phyloP scores from a whole-genome alignment of 2,113 vertebrate species.

The Tachycineta bicolor region DNA sequence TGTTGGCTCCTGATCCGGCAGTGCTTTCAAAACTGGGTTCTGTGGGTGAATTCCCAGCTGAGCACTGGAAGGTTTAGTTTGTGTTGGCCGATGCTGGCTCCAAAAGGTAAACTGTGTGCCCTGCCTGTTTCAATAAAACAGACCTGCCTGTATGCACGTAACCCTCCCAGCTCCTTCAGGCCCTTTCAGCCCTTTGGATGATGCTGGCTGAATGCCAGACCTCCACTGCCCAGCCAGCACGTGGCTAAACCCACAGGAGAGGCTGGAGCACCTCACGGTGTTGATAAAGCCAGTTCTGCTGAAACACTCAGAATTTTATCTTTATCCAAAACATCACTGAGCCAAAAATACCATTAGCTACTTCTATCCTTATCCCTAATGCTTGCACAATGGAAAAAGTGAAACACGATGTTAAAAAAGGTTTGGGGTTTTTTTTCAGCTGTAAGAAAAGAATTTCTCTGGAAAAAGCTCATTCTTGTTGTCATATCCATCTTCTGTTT shows the following conservation, averaged over 20 bases:
- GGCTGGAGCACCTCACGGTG: neutral
- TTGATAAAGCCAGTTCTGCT: neutral
- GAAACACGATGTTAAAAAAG: neutral
- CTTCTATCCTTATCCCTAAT: neutral
- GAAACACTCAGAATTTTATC: neutral
- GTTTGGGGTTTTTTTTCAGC: neutral
- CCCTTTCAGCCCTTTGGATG: neutral
- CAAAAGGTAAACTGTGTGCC: neutral
- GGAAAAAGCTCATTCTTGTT: neutral
- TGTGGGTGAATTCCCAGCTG: neutral
- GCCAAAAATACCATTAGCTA: slow-evolving; percentile 2
- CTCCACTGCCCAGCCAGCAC: neutral
- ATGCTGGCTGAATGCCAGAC: neutral
- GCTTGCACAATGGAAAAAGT: neutral
- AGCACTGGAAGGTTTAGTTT: neutral
- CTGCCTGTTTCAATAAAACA: neutral
- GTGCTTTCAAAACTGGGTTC: neutral
- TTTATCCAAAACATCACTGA: neutral
- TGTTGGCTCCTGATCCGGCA: neutral
- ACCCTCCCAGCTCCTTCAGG: neutral
- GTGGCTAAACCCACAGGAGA: neutral
- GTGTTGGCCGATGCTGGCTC: neutral
- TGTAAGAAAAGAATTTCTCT: neutral
- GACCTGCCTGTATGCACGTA: neutral
- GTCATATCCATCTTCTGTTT: neutral